These are phyloP conservation scores for Agrochola lychnidis DNA, from an alignment of 2,888 invertebrate species.

Conservation along the genomic window DNA sequence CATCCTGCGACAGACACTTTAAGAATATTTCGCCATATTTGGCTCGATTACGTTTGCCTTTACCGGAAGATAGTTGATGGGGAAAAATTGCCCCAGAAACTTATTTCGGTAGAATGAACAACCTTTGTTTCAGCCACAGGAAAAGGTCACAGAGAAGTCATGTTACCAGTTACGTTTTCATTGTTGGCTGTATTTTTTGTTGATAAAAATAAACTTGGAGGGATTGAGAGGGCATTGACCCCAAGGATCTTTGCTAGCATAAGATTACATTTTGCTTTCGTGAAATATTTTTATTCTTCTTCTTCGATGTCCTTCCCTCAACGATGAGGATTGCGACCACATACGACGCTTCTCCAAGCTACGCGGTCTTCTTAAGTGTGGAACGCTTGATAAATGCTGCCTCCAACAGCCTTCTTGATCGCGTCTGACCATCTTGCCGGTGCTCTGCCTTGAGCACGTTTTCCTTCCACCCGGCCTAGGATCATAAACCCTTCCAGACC, in stretches of 20 bases:
- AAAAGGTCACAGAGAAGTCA: constrained; percentile 68
- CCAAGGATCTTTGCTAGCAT: constrained; percentile 6
- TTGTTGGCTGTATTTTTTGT: constrained; percentile 65
- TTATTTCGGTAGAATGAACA: constrained; percentile 72
- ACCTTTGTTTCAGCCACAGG: constrained; percentile 68
- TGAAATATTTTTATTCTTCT: constrained; percentile 10
- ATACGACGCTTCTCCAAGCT: no score
- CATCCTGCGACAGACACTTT: not conserved
- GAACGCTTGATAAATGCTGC: no score
- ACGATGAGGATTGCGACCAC: no score
- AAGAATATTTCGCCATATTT: not conserved
- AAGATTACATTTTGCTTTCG: constrained; percentile 27
- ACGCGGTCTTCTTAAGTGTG: no score
- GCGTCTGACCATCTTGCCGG: no score
- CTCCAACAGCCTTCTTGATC: no score
- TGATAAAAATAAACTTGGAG: constrained; percentile 48
- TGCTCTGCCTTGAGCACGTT: no score
- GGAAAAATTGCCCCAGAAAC: constrained; percentile 70
- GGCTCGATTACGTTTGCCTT: constrained; percentile 6
- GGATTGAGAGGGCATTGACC: constrained; percentile 26
- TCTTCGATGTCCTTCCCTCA: no score
- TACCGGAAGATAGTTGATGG: constrained; percentile 66
- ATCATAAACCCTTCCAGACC: no score
- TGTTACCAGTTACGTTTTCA: constrained; percentile 63
- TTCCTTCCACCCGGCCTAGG: no score